Conservation (phyloP, 2,113 vertebrate species). For the Murina feae region DNA sequence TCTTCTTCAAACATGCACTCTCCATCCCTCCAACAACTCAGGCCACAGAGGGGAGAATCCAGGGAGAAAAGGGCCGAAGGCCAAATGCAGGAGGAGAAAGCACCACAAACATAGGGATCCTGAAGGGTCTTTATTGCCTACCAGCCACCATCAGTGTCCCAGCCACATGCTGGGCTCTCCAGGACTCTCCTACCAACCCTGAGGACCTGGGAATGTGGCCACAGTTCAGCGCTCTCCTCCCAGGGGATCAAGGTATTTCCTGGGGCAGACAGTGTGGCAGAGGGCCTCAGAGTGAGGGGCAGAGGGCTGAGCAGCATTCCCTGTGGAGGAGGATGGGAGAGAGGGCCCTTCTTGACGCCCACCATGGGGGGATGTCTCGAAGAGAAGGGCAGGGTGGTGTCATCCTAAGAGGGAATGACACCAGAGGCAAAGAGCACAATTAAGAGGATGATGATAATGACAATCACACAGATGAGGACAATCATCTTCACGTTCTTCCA, state of each 20-base stretch:
- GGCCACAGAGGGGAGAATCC: background rate
- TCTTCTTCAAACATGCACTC: background rate
- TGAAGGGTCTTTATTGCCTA: slow-evolving; percentile 64
- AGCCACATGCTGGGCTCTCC: background rate
- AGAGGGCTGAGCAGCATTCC: background rate
- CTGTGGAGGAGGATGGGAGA: background rate
- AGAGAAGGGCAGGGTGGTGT: background rate
- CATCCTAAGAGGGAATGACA: slow-evolving; percentile 82
- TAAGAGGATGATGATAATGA: slow-evolving; percentile 85
- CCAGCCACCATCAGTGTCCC: slow-evolving; percentile 26
- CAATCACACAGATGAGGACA: slow-evolving; percentile 86
- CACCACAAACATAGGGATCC: background rate
- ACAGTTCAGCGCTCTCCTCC: slow-evolving; percentile 33
- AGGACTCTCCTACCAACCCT: slow-evolving; percentile 12
- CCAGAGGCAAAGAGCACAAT: slow-evolving; percentile 90
- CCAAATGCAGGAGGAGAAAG: background rate
- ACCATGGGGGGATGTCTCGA: background rate
- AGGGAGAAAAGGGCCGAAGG: background rate
- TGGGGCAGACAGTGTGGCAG: background rate
- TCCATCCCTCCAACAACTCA: background rate
- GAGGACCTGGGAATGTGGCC: background rate
- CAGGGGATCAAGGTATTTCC: background rate
- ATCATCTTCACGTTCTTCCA: slow-evolving; percentile 96
- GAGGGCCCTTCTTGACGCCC: background rate
- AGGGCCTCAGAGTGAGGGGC: background rate